Conservation (phyloP, 2,113 vertebrate genomes). For the Clupea harengus region DNA sequence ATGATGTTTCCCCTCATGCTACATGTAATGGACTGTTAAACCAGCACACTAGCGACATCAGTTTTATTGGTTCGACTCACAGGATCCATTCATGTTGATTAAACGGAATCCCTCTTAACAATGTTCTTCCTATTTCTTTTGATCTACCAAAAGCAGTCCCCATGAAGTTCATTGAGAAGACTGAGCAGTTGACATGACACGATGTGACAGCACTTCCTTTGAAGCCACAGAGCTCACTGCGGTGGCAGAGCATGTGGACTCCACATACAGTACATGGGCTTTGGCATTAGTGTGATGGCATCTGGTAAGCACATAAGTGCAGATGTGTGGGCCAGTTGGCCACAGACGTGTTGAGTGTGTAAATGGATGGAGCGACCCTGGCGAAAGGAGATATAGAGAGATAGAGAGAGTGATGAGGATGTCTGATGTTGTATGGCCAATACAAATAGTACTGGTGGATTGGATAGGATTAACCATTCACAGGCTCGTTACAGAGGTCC, state of each 20-base stretch:
- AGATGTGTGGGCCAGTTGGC: too few relatives aligned
- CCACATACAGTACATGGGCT: too few relatives aligned
- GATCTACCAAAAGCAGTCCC: too few relatives aligned
- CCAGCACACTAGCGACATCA: background rate
- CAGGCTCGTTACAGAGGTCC: background rate
- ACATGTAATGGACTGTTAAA: background rate
- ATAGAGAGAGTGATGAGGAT: background rate
- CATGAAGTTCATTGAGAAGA: too few relatives aligned
- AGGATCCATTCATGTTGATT: background rate
- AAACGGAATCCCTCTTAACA: background rate
- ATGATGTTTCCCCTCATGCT: background rate
- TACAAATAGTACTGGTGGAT: background rate
- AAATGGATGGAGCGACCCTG: too few relatives aligned
- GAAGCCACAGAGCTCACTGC: too few relatives aligned
- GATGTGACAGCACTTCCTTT: too few relatives aligned
- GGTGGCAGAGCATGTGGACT: too few relatives aligned
- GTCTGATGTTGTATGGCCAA: background rate
- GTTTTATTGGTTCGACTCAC: background rate
- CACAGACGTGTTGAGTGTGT: too few relatives aligned
- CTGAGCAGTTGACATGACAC: too few relatives aligned
- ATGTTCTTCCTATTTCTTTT: too few relatives aligned
- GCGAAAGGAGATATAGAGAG: background rate
- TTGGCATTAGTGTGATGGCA: background rate
- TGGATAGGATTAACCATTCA: background rate
- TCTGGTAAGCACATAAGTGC: background rate